phyloP scores from a whole-genome alignment of 2,113 vertebrate genomes.

The Erinaceus europaeus region DNA sequence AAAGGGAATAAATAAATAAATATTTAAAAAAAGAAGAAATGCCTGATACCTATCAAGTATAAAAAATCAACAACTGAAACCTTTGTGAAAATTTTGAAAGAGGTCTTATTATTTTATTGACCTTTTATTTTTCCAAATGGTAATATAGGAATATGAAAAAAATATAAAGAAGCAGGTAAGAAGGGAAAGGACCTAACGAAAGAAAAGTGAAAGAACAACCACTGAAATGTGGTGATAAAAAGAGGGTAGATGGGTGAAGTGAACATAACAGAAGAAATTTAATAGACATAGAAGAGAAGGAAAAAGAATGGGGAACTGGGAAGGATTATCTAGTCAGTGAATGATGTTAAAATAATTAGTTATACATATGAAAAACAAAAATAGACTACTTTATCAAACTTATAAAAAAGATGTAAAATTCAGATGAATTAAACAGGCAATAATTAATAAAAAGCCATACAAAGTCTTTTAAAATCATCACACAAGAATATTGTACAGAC shows the following conservation, averaged over 20 bases:
- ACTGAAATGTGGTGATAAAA: too few relatives aligned
- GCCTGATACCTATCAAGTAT: too few relatives aligned
- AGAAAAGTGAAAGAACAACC: background rate
- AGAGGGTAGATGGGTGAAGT: too few relatives aligned
- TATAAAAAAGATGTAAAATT: background rate
- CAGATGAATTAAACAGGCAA: too few relatives aligned
- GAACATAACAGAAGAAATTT: background rate
- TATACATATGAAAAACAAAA: background rate
- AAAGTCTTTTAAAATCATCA: too few relatives aligned
- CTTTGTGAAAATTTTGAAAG: background rate
- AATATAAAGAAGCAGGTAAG: background rate
- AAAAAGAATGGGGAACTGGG: background rate
- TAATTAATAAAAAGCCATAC: too few relatives aligned
- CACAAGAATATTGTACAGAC: background rate
- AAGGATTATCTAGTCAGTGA: background rate
- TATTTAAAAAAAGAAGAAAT: too few relatives aligned
- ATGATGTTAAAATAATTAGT: background rate
- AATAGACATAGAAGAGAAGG: background rate
- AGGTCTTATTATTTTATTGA: background rate
- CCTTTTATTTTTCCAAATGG: background rate
- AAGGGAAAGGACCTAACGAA: background rate
- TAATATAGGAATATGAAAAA: background rate
- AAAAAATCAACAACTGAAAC: background rate
- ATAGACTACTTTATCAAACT: constrained; percentile 2
- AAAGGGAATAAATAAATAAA: too few relatives aligned